A percentile compares a stretch with the other conserved stretches of the same genome.
These are phyloP conservation scores for Oligia fasciuncula DNA, from an alignment of 2,888 invertebrate genomes.

Conservation along the genomic window DNA sequence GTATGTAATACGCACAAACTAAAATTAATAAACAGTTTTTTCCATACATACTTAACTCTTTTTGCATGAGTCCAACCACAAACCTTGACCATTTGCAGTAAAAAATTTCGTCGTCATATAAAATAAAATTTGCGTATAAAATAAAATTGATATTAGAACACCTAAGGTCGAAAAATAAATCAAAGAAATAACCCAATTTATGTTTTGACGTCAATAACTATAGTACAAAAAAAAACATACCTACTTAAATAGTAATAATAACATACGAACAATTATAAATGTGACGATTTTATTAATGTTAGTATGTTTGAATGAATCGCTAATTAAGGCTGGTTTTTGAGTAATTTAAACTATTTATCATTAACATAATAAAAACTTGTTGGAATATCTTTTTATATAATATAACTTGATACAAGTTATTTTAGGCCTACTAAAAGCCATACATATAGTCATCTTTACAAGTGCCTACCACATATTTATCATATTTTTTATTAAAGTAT, in stretches of 20 bases:
- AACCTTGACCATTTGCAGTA: not conserved
- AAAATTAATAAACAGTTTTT: not conserved
- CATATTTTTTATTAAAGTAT: not conserved
- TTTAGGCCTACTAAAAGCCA: not conserved
- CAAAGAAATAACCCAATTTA: not conserved
- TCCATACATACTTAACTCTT: not conserved
- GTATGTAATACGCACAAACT: not conserved
- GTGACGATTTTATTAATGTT: not conserved
- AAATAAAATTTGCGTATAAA: not conserved
- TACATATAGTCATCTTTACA: not conserved
- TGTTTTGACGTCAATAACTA: not conserved
- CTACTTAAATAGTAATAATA: not conserved
- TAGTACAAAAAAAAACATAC: not conserved
- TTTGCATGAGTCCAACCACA: conserved; percentile 14
- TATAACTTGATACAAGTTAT: not conserved
- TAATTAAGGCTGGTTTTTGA: not conserved
- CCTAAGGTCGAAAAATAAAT: not conserved
- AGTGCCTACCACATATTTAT: not conserved
- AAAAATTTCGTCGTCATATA: not conserved
- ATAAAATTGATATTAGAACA: not conserved
- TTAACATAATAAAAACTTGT: not conserved
- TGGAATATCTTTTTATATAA: not conserved
- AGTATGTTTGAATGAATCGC: not conserved
- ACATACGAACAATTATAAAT: not conserved
- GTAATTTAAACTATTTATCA: not conserved